phyloP scores from a whole-genome alignment of 1,140 invertebrate genomes.

The Nilaparvata lugens region DNA sequence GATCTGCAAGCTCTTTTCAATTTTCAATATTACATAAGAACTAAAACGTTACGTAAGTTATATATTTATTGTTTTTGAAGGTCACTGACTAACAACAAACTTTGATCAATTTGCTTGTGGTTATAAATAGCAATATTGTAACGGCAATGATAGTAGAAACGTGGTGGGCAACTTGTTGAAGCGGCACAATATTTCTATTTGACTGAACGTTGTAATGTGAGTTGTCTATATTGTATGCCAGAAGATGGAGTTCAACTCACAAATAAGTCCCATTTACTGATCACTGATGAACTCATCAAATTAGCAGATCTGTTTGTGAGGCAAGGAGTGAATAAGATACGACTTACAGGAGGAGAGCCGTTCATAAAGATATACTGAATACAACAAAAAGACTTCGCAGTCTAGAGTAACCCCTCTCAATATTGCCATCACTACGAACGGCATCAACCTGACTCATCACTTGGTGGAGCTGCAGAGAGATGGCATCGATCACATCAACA shows the following conservation, averaged over 20 bases:
- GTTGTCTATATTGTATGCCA: slow-evolving; percentile 95
- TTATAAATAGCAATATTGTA: no score
- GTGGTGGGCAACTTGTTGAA: no score
- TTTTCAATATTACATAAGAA: no score
- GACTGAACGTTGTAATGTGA: no score
- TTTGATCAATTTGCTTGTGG: no score
- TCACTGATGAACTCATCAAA: slow-evolving; percentile 72
- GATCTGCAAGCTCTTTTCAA: no score
- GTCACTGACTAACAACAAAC: no score
- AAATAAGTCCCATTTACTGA: slow-evolving; percentile 61
- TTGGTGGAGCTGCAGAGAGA: slow-evolving; percentile 68
- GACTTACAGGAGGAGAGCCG: slow-evolving; percentile 93
- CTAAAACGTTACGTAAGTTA: no score
- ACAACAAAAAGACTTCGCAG: slow-evolving; percentile 47
- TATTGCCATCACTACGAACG: slow-evolving; percentile 97
- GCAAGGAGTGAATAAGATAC: slow-evolving; percentile 84
- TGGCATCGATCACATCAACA: slow-evolving; percentile 85
- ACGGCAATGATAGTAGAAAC: no score
- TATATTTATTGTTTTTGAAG: no score
- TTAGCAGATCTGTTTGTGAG: slow-evolving; percentile 77
- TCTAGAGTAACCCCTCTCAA: slow-evolving; percentile 60
- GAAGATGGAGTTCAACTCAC: slow-evolving; percentile 82
- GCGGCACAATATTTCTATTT: no score
- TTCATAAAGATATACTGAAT: slow-evolving; percentile 74
- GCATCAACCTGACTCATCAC: slow-evolving; percentile 71